Evolutionary conservation across 2,797 vertebrate species (phyloP).

Genomic region (Peromyscus nudipes): DNA sequence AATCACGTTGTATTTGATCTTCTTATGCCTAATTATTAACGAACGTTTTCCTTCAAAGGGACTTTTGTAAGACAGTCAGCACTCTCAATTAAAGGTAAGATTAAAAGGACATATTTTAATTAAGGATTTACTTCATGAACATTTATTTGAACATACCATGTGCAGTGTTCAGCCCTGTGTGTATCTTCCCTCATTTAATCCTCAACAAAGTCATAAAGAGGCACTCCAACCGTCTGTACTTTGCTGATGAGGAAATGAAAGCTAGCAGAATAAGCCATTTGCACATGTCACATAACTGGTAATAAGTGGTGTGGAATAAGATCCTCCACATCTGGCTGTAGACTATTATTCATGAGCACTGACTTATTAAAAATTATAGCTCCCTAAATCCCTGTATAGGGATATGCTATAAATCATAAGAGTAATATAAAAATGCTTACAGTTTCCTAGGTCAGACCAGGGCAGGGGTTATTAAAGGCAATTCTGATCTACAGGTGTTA

Average conservation of each 20-base stretch:
- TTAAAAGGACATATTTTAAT: constrained; percentile 60
- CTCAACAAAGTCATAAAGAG: not conserved
- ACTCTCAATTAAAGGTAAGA: constrained; percentile 50
- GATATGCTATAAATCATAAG: not conserved
- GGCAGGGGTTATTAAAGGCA: not conserved
- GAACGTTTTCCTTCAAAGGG: constrained; percentile 34
- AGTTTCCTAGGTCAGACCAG: not conserved
- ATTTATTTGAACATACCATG: constrained; percentile 6
- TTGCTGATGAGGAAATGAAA: not conserved
- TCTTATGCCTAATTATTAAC: constrained; percentile 43
- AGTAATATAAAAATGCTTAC: not conserved
- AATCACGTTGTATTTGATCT: constrained; percentile 50
- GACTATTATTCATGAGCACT: not conserved
- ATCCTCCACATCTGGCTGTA: not conserved
- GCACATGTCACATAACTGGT: not conserved
- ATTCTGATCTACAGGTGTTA: not conserved
- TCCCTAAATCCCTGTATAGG: not conserved
- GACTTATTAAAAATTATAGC: not conserved
- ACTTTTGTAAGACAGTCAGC: constrained; percentile 24
- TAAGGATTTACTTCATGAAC: constrained; percentile 9
- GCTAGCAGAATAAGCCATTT: not conserved
- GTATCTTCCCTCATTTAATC: constrained; percentile 38
- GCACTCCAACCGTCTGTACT: not conserved
- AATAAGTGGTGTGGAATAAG: constrained; percentile 20
- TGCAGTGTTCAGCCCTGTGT: not conserved